Conservation (phyloP, 2,888 invertebrate genomes). For the Xylophagus ater region DNA sequence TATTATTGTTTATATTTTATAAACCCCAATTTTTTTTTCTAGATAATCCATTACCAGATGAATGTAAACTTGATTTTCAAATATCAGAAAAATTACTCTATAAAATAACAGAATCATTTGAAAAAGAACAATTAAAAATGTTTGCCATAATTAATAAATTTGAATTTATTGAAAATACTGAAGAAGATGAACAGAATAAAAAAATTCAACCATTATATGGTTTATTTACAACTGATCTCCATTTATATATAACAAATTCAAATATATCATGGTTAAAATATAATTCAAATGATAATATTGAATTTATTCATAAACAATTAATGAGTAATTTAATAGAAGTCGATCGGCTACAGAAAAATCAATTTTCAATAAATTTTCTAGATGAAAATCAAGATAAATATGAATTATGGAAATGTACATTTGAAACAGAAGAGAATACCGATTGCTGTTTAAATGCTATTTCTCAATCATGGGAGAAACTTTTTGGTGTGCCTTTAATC, state of each 20-base stretch:
- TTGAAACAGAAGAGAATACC: slow-evolving; percentile 40
- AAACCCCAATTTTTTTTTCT: slow-evolving; percentile 6
- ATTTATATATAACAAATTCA: slow-evolving; percentile 39
- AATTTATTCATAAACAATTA: slow-evolving; percentile 37
- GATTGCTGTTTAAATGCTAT: slow-evolving; percentile 42
- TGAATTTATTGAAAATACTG: slow-evolving; percentile 30
- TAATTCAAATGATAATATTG: slow-evolving; percentile 23
- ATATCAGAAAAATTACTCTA: slow-evolving; percentile 34
- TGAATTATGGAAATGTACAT: slow-evolving; percentile 41
- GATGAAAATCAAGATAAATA: slow-evolving; percentile 42
- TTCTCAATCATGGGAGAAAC: slow-evolving; percentile 43
- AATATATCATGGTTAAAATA: slow-evolving; percentile 41
- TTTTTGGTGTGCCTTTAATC: slow-evolving; percentile 43
- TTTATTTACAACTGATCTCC: slow-evolving; percentile 35
- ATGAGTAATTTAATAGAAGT: slow-evolving; percentile 46
- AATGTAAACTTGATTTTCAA: slow-evolving; percentile 35
- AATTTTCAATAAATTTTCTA: slow-evolving; percentile 41
- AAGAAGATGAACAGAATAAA: slow-evolving; percentile 28
- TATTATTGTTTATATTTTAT: neutral
- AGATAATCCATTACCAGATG: slow-evolving; percentile 38
- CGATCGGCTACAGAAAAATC: slow-evolving; percentile 29
- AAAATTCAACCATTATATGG: slow-evolving; percentile 27
- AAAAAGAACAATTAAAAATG: slow-evolving; percentile 34
- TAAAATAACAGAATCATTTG: slow-evolving; percentile 24
- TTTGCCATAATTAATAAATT: slow-evolving; percentile 40